Percentiles rank a stretch among this genome's conserved stretches.
phyloP scores from a whole-genome alignment of 2,113 vertebrate species.

The Verasper variegatus region DNA sequence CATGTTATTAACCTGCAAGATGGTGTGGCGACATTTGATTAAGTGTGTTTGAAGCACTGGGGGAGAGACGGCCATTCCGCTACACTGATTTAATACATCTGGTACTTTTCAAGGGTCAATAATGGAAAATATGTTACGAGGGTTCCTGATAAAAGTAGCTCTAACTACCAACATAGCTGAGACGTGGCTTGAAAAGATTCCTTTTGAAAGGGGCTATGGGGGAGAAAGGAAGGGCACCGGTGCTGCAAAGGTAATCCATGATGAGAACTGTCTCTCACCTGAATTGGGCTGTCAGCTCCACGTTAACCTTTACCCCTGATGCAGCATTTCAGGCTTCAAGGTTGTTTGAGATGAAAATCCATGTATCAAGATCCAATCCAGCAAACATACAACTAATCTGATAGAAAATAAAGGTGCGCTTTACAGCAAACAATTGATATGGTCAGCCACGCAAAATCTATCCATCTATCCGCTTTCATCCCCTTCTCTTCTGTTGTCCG shows the following conservation, averaged over 20 bases:
- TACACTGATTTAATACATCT: conserved; percentile 13
- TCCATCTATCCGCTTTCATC: conserved; percentile 56
- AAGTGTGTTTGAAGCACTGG: conserved; percentile 23
- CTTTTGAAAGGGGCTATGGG: conserved; percentile 28
- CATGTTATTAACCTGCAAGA: conserved; percentile 49
- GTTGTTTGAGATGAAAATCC: conserved; percentile 73
- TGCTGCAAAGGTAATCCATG: conserved; percentile 67
- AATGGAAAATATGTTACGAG: not conserved
- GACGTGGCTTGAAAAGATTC: conserved; percentile 16
- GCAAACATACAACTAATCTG: conserved; percentile 72
- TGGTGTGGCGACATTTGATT: not conserved
- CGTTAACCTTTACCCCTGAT: conserved; percentile 70
- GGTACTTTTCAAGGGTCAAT: conserved; percentile 18
- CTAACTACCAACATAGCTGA: conserved; percentile 8
- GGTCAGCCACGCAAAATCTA: conserved; percentile 59
- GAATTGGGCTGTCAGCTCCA: conserved; percentile 64
- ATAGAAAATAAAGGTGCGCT: conserved; percentile 62
- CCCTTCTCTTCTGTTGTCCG: conserved; percentile 64
- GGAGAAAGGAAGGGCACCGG: conserved; percentile 41
- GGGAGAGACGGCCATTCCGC: not conserved
- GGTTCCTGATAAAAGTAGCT: not conserved
- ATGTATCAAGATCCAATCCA: conserved; percentile 57
- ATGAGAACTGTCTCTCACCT: conserved; percentile 73
- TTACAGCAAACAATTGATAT: conserved; percentile 64
- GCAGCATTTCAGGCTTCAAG: conserved; percentile 69